Base-by-base conservation (phyloP, 1,140 invertebrate species). In the Pseudoatta argentina region DNA sequence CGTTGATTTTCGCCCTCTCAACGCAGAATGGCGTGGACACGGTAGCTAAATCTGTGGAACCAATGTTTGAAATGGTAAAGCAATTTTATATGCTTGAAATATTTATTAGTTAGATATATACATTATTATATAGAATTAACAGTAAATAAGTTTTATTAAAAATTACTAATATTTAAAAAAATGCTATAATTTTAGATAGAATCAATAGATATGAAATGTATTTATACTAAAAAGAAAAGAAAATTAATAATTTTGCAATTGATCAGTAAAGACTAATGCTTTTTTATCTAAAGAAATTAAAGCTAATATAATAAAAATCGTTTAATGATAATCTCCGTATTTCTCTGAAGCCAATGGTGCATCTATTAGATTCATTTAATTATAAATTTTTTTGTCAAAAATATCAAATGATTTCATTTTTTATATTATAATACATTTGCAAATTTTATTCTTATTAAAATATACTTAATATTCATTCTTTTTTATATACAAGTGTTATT, bases 1-100 rank as follows among this genome's bases (percentile, higher is more conserved):
- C 93, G 14, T 78, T 95, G n/a, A 88, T 95, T 39, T 86, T 92
- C 16, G 88, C 89, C 34, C 79, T 95, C 30, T 90, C 66, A 12
- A 73, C 82, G 51, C 87, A 89, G 34, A 69, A 88, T 48, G 61
- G 85, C 67, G 67, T 61, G 10, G 14, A 34, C 14, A 39, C 55
- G 48, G 30, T 61, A 27, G 14, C 69, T 14, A 27, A 64, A 21
- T 21, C 71, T 51, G 30, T 39, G 67, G 57, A 64, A 24, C 51
- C 63, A 21, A 21, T 79, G 61, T 63, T 67, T 21, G 82, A 30
- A 21, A 72, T 72, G 86, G 89, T 88, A 87, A 86, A 63, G 18
- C 30, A 64, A 57, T 79, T 88, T 72, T 30, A 83, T 7, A 5
- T 44, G 27, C 4, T 0, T n/a, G 0, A 73, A 10, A 48, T 61